Evolutionary conservation across 2,797 vertebrate species (phyloP).

Genomic region (Rhodeus uyekii): DNA sequence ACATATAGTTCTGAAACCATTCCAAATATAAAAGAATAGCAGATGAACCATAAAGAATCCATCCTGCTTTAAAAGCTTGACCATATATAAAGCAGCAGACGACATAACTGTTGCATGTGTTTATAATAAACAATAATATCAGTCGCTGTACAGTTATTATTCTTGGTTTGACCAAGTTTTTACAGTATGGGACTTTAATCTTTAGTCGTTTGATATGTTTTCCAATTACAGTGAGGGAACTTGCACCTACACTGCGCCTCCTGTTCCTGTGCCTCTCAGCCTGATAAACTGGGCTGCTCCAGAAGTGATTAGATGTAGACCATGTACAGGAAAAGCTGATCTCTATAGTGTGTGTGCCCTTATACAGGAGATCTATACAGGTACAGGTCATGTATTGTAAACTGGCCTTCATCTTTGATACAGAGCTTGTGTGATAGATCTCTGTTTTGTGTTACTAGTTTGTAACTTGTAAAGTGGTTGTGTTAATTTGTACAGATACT

Average conservation of each 20-base stretch:
- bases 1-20: neutral
- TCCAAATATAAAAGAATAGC: neutral
- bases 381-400: slow-evolving; percentile 52
- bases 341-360: slow-evolving; percentile 76
- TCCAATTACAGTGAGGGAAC: slow-evolving; percentile 28
- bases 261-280: slow-evolving; percentile 57
- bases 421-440: neutral
- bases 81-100: too few relatives aligned
- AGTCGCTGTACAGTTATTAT: too few relatives aligned
- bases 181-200: neutral
- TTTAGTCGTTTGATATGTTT: neutral
- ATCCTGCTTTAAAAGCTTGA: too few relatives aligned
- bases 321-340: slow-evolving; percentile 70
- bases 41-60: too few relatives aligned
- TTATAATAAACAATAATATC: too few relatives aligned
- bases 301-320: slow-evolving; percentile 66
- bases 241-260: neutral
- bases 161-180: neutral
- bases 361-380: slow-evolving; percentile 75
- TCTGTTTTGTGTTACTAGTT: neutral
- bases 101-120: too few relatives aligned
- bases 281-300: slow-evolving; percentile 77
- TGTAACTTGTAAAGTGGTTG: neutral
- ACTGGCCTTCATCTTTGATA: neutral
- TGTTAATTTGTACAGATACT: slow-evolving; percentile 58